phyloP scores from a whole-genome alignment of 2,888 invertebrate species.

The Xylocampa areola region DNA sequence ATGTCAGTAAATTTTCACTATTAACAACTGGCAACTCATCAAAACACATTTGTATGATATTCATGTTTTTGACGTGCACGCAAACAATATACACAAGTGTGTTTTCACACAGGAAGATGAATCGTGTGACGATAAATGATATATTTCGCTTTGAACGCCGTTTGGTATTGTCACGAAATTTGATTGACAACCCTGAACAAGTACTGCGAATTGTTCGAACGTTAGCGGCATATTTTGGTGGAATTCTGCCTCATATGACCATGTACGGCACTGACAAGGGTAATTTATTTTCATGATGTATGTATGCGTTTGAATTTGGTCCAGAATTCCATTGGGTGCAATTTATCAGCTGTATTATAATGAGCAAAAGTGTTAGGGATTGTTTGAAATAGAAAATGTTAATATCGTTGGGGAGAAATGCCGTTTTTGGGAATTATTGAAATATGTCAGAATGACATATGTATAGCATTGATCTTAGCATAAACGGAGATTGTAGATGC shows the following conservation, averaged over 20 bases:
- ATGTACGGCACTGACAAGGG: constrained; percentile 43
- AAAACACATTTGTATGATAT: background rate
- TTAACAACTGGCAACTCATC: background rate
- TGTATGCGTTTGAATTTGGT: constrained; percentile 46
- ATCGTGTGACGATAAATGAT: constrained; percentile 68
- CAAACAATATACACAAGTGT: constrained; percentile 37
- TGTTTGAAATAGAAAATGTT: no score
- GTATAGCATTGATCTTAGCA: no score
- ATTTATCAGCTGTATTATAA: no score
- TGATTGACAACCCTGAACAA: constrained; percentile 67
- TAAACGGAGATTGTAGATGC: no score
- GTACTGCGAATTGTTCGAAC: constrained; percentile 48
- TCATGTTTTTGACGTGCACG: background rate
- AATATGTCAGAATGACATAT: no score
- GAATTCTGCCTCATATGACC: constrained; percentile 27
- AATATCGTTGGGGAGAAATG: no score
- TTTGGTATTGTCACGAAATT: constrained; percentile 69
- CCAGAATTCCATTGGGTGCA: constrained; percentile 27
- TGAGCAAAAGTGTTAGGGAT: no score
- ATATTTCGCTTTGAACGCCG: constrained; percentile 67
- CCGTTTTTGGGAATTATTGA: no score
- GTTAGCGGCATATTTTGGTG: constrained; percentile 45
- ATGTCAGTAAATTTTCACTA: background rate
- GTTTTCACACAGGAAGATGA: constrained; percentile 61
- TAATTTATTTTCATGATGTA: constrained; percentile 47